These are phyloP conservation scores for Cisticola juncidis DNA, from an alignment of 2,113 vertebrate species.

Conservation along the genomic window DNA sequence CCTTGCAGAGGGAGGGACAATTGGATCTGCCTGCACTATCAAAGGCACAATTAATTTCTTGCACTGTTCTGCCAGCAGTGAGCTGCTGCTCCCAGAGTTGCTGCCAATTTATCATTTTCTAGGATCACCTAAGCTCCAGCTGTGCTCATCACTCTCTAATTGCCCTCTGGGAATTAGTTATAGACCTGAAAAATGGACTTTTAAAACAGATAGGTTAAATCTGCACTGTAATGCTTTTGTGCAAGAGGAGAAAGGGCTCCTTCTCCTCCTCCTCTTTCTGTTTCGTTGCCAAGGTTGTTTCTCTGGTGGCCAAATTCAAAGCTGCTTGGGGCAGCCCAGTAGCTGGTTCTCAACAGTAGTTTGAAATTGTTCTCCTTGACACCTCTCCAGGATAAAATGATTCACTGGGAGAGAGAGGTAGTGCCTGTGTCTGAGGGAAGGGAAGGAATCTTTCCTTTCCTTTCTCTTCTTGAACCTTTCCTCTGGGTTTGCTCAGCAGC, in stretches of 20 bases:
- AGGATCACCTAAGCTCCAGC: conserved; percentile 11
- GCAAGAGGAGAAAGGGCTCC: not conserved
- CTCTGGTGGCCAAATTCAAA: conserved; percentile 30
- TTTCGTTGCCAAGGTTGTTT: conserved; percentile 14
- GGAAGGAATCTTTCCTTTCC: conserved; percentile 28
- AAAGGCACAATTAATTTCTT: conserved; percentile 10
- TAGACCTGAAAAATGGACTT: conserved; percentile 26
- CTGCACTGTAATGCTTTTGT: not conserved
- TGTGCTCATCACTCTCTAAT: not conserved
- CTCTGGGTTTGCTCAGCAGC: conserved; percentile 3
- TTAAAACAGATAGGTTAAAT: not conserved
- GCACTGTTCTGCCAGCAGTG: not conserved
- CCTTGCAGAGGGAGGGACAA: not conserved
- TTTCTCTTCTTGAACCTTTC: not conserved
- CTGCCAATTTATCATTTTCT: not conserved
- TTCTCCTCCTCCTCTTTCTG: not conserved
- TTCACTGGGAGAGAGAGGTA: conserved; percentile 22
- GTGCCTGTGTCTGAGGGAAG: not conserved
- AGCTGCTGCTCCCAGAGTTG: not conserved
- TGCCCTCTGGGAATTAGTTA: conserved; percentile 23
- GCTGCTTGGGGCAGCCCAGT: conserved; percentile 25
- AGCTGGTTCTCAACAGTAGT: conserved; percentile 12
- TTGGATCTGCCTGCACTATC: not conserved
- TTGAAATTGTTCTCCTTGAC: conserved; percentile 30
- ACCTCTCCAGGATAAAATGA: conserved; percentile 33